phyloP scores from a whole-genome alignment of 1,140 invertebrate genomes.

The Homarus americanus region DNA sequence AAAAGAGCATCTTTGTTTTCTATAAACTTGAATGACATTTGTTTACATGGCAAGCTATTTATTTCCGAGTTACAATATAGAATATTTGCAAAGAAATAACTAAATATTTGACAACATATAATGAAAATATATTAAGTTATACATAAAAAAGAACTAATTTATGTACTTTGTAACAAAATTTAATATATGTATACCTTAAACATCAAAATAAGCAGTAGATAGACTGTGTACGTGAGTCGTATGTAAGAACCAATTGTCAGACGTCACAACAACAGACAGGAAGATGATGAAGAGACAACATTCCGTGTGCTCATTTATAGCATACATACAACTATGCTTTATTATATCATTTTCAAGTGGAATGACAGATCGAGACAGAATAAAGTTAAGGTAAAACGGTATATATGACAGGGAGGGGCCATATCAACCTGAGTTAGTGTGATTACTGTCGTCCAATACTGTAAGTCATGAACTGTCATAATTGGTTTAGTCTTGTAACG shows the following conservation, averaged over 20 bases:
- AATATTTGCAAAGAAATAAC: no score
- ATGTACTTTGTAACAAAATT: background rate
- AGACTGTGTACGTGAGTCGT: no score
- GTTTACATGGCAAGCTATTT: no score
- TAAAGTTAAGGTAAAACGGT: constrained; percentile 38
- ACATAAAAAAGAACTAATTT: background rate
- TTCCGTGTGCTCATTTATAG: background rate
- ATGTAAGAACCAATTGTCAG: background rate
- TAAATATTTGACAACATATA: no score
- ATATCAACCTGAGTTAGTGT: no score
- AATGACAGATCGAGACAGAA: constrained; percentile 54
- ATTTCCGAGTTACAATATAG: no score
- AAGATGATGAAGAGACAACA: background rate
- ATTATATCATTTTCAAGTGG: constrained; percentile 28
- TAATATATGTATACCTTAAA: background rate
- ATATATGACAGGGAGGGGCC: background rate
- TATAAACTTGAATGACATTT: no score
- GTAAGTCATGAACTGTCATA: background rate
- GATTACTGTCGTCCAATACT: background rate
- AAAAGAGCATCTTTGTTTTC: no score
- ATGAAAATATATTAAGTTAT: no score
- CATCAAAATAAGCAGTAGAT: background rate
- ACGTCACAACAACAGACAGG: background rate
- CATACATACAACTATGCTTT: constrained; percentile 28
- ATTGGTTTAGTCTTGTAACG: background rate